These are phyloP conservation scores for Seriola quinqueradiata DNA, from an alignment of 2,113 vertebrate genomes.

Conservation along the genomic window DNA sequence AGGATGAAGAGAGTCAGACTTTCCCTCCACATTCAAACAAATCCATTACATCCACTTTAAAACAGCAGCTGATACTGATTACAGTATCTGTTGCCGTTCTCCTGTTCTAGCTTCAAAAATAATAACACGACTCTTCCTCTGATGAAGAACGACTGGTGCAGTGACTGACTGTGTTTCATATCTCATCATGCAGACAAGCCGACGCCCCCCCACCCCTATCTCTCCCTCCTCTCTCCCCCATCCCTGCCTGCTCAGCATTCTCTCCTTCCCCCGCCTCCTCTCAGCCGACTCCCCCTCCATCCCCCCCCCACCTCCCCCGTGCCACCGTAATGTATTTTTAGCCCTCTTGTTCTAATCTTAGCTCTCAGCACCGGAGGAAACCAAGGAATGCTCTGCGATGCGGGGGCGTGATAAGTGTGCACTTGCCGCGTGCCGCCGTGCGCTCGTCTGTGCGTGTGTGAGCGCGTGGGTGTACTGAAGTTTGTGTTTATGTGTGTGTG, in stretches of 20 bases:
- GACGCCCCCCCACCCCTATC: constrained; percentile 15
- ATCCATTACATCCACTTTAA: no score
- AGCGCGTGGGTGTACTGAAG: constrained; percentile 6
- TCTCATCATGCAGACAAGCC: constrained; percentile 49
- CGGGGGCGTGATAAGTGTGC: constrained; percentile 63
- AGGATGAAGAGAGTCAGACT: no score
- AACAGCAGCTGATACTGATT: no score
- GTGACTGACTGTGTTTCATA: constrained; percentile 36
- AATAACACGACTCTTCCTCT: no score
- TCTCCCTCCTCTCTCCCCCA: constrained; percentile 15
- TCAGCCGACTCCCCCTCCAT: constrained; percentile 3
- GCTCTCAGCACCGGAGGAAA: constrained; percentile 55
- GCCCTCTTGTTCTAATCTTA: constrained; percentile 77
- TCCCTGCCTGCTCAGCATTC: constrained; percentile 57
- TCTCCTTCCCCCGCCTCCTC: constrained; percentile 16
- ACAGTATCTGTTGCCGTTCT: no score
- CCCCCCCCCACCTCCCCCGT: not conserved
- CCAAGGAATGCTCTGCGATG: constrained; percentile 53
- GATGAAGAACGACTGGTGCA: constrained; percentile 16
- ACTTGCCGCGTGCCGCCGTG: constrained; percentile 19
- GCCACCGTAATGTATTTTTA: constrained; percentile 77
- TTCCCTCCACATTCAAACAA: no score
- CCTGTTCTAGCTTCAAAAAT: no score
- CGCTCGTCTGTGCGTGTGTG: constrained; percentile 3
- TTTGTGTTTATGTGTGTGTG: not conserved